Evolutionary conservation across 1,140 invertebrate genomes (phyloP), one percentile per base, ranked within the genome.

Genomic region (Cardiocondyla obscurior): DNA sequence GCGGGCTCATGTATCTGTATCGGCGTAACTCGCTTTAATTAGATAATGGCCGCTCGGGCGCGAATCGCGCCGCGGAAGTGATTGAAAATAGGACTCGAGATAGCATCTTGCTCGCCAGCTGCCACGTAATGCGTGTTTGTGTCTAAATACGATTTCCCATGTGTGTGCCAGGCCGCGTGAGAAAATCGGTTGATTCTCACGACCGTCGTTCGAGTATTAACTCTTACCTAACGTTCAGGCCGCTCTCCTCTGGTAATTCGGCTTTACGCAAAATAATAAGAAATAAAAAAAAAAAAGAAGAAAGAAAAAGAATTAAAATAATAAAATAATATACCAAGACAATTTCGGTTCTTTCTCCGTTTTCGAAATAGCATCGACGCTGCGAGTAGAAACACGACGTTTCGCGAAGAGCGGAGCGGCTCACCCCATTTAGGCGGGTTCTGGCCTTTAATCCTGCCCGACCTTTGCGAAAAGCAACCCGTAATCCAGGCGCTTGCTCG

Each of bases 121-220:
- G 25, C 55, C n/a, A 57, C 12, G 16, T 81, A 81, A 65, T 73
- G 30, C 33, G 25, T 49, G 57, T 81, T 67, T 82, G 25, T 53
- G 76, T 62, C 36, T 84, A 79, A 83, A 42, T 57, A 22, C 10
- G 33, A 39, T 73, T 81, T 53, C 60, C 73, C 65, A 60, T 22
- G 19, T 44, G n/a, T 36, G 33, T 33, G 14, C 33, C 72, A 14
- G 83, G 36, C 83, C 81, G 72, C 86, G 85, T 89, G 88, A 87
- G 86, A 90, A 90, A 89, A 89, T 88, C 81, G 49, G 22, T 74
- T 69, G 82, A 83, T 82, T 88, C 88, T 88, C 88, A 87, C 76
- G 73, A 79, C 82, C 76, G 51, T 83, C 28, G 51, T 74, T 65
- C 25, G 19, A 42, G 5, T 70, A 90, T 83, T 55, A 60, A 81